Conservation (phyloP, 2,888 invertebrate species). For the Dynastes grantii region DNA sequence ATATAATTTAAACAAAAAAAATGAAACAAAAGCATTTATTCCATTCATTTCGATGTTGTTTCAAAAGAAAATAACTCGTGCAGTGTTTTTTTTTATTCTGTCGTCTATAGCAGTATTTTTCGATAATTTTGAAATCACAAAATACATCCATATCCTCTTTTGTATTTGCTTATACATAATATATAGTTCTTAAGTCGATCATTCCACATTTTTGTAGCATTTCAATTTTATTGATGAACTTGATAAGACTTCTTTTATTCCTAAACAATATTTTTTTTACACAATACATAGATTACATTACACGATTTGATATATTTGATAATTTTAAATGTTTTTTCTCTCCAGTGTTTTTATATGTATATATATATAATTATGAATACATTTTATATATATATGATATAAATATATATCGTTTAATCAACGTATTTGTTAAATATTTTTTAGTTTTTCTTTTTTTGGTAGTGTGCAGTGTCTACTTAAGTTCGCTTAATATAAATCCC, state of each 20-base stretch:
- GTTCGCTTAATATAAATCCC: conserved; percentile 55
- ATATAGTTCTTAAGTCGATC: conserved; percentile 63
- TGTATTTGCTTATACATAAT: conserved; percentile 47
- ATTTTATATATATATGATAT: conserved; percentile 50
- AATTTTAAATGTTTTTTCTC: conserved; percentile 64
- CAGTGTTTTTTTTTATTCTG: conserved; percentile 16
- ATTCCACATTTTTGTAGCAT: conserved; percentile 67
- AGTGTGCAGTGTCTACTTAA: conserved; percentile 67
- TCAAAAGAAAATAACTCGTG: background rate
- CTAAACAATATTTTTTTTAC: conserved; percentile 60
- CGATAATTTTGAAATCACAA: conserved; percentile 32
- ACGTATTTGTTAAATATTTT: conserved; percentile 71
- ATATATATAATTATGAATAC: conserved; percentile 50
- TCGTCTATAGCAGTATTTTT: conserved; percentile 54
- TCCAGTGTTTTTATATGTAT: conserved; percentile 52
- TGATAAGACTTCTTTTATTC: conserved; percentile 70
- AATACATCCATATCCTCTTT: conserved; percentile 46
- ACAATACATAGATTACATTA: conserved; percentile 35
- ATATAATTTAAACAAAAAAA: too few species aligned
- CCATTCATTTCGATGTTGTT: too few species aligned
- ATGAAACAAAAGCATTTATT: background rate
- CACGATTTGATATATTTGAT: conserved; percentile 56
- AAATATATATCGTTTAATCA: conserved; percentile 62
- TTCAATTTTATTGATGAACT: conserved; percentile 62
- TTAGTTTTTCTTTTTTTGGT: conserved; percentile 62